A percentile compares a stretch with the other conserved stretches of the same genome.
Conservation (phyloP, 2,888 invertebrate genomes). For the Polia nebulosa region DNA sequence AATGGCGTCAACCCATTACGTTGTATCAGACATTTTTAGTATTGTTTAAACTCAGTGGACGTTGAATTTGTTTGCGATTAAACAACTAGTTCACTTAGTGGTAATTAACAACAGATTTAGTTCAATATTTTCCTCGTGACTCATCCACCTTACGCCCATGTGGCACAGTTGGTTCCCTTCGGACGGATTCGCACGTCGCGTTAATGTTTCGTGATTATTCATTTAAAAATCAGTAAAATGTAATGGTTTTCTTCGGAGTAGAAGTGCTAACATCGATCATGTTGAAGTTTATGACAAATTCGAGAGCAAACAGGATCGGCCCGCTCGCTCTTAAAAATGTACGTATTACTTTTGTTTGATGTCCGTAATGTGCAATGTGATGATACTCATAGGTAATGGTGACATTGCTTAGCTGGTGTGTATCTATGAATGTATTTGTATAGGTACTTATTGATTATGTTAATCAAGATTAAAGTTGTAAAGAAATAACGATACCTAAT, state of each 20-base stretch:
- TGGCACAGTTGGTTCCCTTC: constrained; percentile 64
- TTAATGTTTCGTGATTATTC: constrained; percentile 46
- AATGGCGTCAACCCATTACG: constrained; percentile 75
- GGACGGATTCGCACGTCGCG: constrained; percentile 48
- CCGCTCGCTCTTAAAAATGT: constrained; percentile 73
- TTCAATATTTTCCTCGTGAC: constrained; percentile 86
- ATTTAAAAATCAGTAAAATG: constrained; percentile 64
- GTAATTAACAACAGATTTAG: constrained; percentile 84
- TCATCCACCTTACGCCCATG: constrained; percentile 71
- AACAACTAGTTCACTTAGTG: constrained; percentile 77
- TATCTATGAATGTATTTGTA: neutral
- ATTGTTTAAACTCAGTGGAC: constrained; percentile 68
- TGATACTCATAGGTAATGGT: constrained; percentile 6
- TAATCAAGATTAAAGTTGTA: neutral
- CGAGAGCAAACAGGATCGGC: constrained; percentile 76
- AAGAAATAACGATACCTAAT: neutral
- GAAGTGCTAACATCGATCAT: constrained; percentile 75
- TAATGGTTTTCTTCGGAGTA: constrained; percentile 76
- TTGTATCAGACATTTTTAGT: constrained; percentile 71
- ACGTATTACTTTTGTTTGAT: constrained; percentile 63
- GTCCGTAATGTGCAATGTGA: constrained; percentile 7
- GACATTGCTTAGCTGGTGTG: constrained; percentile 1
- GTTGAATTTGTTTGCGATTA: constrained; percentile 77
- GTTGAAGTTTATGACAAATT: constrained; percentile 78
- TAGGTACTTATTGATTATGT: neutral